These are phyloP conservation scores for Drosophila sucinea DNA, from an alignment of 1,140 invertebrate species.

Conservation along the genomic window DNA sequence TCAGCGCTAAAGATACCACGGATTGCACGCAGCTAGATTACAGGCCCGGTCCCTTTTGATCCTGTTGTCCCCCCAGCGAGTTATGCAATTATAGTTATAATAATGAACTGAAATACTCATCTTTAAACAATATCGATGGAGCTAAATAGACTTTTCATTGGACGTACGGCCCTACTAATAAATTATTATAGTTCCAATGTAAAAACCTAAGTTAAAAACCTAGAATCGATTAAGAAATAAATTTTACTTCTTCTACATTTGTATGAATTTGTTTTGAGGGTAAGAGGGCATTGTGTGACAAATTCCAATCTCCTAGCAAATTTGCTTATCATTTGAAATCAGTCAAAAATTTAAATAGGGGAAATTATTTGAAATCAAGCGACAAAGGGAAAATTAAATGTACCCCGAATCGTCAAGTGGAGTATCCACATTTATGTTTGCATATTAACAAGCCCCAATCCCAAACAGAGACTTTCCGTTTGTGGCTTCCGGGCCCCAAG, in stretches of 20 bases:
- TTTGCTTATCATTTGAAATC: too few relatives aligned
- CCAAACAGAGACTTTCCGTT: conserved; percentile 17
- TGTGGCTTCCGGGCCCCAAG: conserved; percentile 1
- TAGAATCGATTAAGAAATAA: too few relatives aligned
- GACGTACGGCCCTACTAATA: too few relatives aligned
- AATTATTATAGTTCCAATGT: too few relatives aligned
- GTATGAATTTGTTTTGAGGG: too few relatives aligned
- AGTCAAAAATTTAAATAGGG: conserved; percentile 11
- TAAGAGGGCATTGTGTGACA: too few relatives aligned
- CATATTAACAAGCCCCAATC: conserved; percentile 8
- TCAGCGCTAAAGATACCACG: conserved; percentile 6
- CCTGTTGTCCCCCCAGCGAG: not conserved
- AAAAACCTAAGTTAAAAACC: too few relatives aligned
- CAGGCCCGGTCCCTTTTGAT: not conserved
- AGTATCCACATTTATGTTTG: not conserved
- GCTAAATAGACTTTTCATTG: too few relatives aligned
- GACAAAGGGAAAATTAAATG: conserved; percentile 6
- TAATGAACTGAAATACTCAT: too few relatives aligned
- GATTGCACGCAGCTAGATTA: not conserved
- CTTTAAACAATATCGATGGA: too few relatives aligned
- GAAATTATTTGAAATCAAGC: conserved; percentile 12
- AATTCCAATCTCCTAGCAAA: too few relatives aligned
- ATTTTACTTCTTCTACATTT: too few relatives aligned
- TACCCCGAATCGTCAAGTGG: not conserved
- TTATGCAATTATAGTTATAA: not conserved